Evolutionary conservation across 92 coral and sea anemone species (phyloP).

Genomic region (Anthopleura xanthogrammica): DNA sequence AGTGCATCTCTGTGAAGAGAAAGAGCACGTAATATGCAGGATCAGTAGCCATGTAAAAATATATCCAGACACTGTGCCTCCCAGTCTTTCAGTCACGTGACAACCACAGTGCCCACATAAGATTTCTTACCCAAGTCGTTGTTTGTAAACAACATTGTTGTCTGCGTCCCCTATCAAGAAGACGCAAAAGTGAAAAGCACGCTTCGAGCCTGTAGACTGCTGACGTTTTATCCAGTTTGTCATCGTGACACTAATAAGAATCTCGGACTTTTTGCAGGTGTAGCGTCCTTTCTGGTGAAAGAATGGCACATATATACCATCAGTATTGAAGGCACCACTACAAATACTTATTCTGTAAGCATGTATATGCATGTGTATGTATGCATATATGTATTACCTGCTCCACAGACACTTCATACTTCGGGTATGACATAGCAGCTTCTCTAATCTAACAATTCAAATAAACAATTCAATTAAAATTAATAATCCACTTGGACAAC

Average conservation of each 20-base stretch:
- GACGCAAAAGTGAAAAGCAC: conserved; percentile 69
- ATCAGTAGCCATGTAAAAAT: too few species aligned
- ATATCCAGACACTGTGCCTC: too few species aligned
- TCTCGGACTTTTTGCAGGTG: conserved; percentile 65
- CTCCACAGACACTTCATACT: conserved; percentile 86
- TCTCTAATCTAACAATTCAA: conserved; percentile 68
- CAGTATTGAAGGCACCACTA: not conserved
- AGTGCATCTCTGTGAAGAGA: conserved; percentile 62
- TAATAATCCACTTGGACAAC: not conserved
- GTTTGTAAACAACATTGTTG: conserved; percentile 81
- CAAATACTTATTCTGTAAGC: too few species aligned
- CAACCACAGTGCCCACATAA: not conserved
- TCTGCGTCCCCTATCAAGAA: conserved; percentile 76
- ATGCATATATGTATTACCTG: conserved; percentile 54
- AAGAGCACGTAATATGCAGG: not conserved
- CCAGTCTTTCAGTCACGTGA: not conserved
- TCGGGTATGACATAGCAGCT: conserved; percentile 77
- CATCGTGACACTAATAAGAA: conserved; percentile 81
- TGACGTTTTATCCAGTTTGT: conserved; percentile 81
- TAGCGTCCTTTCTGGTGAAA: conserved; percentile 67
- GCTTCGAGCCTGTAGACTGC: conserved; percentile 58
- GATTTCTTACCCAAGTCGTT: conserved; percentile 78
- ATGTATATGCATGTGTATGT: too few species aligned
- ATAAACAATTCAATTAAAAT: not conserved
- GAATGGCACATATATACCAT: not conserved